These are phyloP conservation scores for Cheilosia scutellata DNA, from an alignment of 2,888 invertebrate genomes.

Conservation along the genomic window DNA sequence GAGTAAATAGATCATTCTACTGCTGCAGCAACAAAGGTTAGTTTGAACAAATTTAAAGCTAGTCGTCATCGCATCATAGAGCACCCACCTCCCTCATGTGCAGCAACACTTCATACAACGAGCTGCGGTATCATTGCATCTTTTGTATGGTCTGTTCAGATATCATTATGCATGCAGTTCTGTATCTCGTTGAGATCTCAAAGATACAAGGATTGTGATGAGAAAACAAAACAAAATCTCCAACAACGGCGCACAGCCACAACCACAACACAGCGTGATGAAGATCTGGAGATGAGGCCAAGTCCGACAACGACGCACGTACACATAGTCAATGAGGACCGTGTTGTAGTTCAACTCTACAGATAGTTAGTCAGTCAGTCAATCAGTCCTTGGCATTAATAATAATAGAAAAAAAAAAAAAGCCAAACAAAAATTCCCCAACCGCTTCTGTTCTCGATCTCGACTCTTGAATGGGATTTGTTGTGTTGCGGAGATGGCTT, in stretches of 20 bases:
- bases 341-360: constrained; percentile 33
- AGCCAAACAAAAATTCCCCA: neutral
- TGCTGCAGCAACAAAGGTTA: neutral
- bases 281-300: constrained; percentile 35
- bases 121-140: constrained; percentile 18
- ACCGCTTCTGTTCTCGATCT: constrained; percentile 43
- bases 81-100: neutral
- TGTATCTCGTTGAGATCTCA: constrained; percentile 42
- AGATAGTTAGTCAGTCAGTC: constrained; percentile 45
- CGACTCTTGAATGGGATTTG: constrained; percentile 44
- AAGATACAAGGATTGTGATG: constrained; percentile 47
- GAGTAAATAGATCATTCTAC: constrained; percentile 54
- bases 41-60: constrained; percentile 28
- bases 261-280: constrained; percentile 7
- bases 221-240: neutral
- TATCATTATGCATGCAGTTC: constrained; percentile 34
- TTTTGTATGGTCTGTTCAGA: constrained; percentile 25
- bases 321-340: constrained; percentile 42
- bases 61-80: constrained; percentile 11
- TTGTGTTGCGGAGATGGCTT: constrained; percentile 33
- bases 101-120: neutral
- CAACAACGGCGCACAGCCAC: constrained; percentile 12
- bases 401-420: neutral
- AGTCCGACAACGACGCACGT: constrained; percentile 33
- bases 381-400: constrained; percentile 67